These are phyloP conservation scores for Festucalex cinctus DNA, from an alignment of 2,113 vertebrate species.

Conservation along the genomic window DNA sequence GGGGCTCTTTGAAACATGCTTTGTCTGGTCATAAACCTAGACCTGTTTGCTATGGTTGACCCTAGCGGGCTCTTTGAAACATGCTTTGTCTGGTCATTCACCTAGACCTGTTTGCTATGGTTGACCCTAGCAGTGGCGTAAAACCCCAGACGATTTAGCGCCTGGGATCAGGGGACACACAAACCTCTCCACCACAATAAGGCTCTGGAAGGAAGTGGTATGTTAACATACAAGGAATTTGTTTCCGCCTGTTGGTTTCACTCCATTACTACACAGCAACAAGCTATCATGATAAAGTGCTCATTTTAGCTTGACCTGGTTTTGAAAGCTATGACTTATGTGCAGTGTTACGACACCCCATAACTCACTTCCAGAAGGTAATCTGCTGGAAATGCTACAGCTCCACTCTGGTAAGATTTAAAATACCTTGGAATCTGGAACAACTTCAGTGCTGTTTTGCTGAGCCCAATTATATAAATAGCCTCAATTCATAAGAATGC, in stretches of 20 bases:
- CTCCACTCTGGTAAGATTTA: not conserved
- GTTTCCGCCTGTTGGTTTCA: not conserved
- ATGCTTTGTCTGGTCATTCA: too few species aligned
- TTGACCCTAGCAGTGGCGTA: too few species aligned
- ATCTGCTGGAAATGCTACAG: not conserved
- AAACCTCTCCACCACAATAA: too few species aligned
- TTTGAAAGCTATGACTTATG: conserved; percentile 19
- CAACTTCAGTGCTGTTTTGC: not conserved
- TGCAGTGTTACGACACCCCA: conserved; percentile 3
- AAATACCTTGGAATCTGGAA: not conserved
- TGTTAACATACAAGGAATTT: not conserved
- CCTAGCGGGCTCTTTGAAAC: too few species aligned
- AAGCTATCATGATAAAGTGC: not conserved
- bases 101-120: too few species aligned
- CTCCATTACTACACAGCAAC: not conserved
- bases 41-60: too few species aligned
- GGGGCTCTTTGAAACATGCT: too few species aligned
- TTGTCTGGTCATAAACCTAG: too few species aligned
- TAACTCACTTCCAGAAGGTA: conserved; percentile 7
- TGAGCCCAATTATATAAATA: not conserved
- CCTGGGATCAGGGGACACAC: too few species aligned
- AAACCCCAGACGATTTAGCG: too few species aligned
- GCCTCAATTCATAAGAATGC: not conserved
- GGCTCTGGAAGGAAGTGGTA: not conserved
- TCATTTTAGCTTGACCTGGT: not conserved